Percentiles rank a stretch among this genome's conserved stretches.
Evolutionary conservation across 2,113 vertebrate genomes (phyloP).

Genomic region (Clarias gariepinus): DNA sequence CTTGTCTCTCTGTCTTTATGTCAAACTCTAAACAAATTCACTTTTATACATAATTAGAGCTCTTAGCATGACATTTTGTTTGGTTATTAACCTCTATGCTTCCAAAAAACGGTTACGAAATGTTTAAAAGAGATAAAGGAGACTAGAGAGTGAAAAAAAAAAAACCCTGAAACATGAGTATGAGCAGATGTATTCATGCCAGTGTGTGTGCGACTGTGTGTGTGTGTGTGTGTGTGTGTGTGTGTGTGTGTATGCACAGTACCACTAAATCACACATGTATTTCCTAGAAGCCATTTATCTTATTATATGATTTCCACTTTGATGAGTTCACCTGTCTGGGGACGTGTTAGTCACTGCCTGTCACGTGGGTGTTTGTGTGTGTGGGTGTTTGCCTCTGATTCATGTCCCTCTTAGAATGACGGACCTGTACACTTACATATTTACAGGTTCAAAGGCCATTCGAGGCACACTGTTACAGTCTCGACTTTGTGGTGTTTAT

Average conservation of each 20-base stretch:
- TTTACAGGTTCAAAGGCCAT: constrained; percentile 16
- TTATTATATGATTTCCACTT: constrained; percentile 41
- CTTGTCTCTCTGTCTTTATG: background rate
- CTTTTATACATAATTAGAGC: background rate
- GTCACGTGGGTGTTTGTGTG: background rate
- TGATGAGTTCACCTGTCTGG: constrained; percentile 39
- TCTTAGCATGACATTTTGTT: constrained; percentile 6
- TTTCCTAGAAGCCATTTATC: constrained; percentile 25
- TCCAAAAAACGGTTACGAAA: background rate
- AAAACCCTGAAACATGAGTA: constrained; percentile 3
- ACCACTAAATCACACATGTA: background rate
- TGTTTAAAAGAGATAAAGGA: constrained; percentile 1
- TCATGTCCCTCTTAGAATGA: constrained; percentile 24
- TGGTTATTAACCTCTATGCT: background rate
- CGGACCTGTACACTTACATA: background rate
- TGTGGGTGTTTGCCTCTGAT: constrained; percentile 25
- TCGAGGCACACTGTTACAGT: background rate
- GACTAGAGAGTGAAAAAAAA: background rate
- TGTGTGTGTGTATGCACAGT: background rate
- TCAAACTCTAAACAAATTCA: constrained; percentile 25
- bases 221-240: background rate
- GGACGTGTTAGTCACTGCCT: constrained; percentile 26
- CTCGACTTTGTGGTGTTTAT: background rate
- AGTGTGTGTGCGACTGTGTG: background rate
- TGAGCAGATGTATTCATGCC: background rate